Evolutionary conservation across 2,797 vertebrate species (phyloP).

Genomic region (Rhodeus uyekii): DNA sequence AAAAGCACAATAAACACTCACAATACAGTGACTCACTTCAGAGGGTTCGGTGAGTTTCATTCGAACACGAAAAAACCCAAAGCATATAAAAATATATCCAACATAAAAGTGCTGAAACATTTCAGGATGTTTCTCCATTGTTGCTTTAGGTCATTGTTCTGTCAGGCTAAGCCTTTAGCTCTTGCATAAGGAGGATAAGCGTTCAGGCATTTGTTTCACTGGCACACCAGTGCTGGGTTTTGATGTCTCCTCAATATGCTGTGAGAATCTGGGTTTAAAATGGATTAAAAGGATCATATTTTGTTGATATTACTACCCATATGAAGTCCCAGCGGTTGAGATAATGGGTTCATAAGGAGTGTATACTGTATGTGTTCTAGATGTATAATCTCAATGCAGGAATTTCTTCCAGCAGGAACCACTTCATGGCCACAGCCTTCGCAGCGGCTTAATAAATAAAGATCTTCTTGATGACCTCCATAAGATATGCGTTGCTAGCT

Average conservation of each 20-base stretch:
- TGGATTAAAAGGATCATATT: constrained; percentile 58
- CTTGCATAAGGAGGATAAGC: constrained; percentile 47
- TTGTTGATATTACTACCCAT: constrained; percentile 47
- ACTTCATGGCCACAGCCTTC: constrained; percentile 53
- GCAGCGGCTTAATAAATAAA: constrained; percentile 44
- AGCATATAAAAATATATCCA: constrained; percentile 12
- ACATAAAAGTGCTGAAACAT: constrained; percentile 12
- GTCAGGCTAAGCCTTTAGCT: constrained; percentile 49
- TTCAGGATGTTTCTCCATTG: constrained; percentile 42
- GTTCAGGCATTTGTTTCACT: constrained; percentile 42
- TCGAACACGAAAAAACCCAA: neutral
- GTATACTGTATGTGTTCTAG: constrained; percentile 34
- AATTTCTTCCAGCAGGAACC: constrained; percentile 56
- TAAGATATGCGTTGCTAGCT: constrained; percentile 38
- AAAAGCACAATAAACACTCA: constrained; percentile 16
- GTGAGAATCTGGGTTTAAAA: constrained; percentile 50
- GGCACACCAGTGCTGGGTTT: constrained; percentile 40
- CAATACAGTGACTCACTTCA: neutral
- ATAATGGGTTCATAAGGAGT: constrained; percentile 48
- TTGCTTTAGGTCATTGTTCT: constrained; percentile 46
- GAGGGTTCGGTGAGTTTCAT: neutral
- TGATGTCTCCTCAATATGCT: constrained; percentile 50
- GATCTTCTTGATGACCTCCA: constrained; percentile 56
- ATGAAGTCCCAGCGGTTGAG: constrained; percentile 22
- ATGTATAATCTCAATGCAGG: constrained; percentile 55